Evolutionary conservation across 1,140 invertebrate species (phyloP).

Genomic region (Goniozus legneri): DNA sequence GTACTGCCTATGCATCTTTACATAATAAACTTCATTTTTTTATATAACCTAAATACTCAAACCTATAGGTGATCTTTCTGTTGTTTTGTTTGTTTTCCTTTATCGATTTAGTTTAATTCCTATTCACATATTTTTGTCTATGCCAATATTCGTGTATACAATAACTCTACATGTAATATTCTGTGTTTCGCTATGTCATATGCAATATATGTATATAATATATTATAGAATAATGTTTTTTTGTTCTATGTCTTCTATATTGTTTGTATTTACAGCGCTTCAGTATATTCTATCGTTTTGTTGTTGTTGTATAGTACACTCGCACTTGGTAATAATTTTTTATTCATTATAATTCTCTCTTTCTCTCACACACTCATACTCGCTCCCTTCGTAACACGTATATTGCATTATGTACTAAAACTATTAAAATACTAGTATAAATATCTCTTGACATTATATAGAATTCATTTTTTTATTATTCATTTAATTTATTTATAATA

Average conservation of each 20-base stretch:
- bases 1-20: constrained; percentile 34
- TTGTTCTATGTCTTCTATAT: constrained; percentile 25
- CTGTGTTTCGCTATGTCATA: constrained; percentile 32
- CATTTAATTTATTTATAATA: constrained; percentile 35
- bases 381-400: constrained; percentile 16
- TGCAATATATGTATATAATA: constrained; percentile 29
- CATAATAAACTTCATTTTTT: constrained; percentile 27
- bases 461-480: constrained; percentile 13
- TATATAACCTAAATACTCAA: constrained; percentile 27
- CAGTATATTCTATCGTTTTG: constrained; percentile 15
- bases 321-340: no score
- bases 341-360: no score
- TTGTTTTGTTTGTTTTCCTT: neutral
- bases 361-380: constrained; percentile 8
- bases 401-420: constrained; percentile 39
- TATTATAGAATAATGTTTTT: constrained; percentile 37
- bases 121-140: constrained; percentile 35
- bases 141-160: constrained; percentile 38
- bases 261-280: constrained; percentile 43
- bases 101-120: constrained; percentile 30
- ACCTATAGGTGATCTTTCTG: constrained; percentile 23
- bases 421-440: constrained; percentile 55
- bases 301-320: constrained; percentile 33
- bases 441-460: constrained; percentile 44
- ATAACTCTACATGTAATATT: constrained; percentile 33